Percentiles rank a stretch among this genome's conserved stretches.
These are phyloP conservation scores for Sarcophilus harrisii DNA, from an alignment of 2,797 vertebrate species.

Conservation along the genomic window DNA sequence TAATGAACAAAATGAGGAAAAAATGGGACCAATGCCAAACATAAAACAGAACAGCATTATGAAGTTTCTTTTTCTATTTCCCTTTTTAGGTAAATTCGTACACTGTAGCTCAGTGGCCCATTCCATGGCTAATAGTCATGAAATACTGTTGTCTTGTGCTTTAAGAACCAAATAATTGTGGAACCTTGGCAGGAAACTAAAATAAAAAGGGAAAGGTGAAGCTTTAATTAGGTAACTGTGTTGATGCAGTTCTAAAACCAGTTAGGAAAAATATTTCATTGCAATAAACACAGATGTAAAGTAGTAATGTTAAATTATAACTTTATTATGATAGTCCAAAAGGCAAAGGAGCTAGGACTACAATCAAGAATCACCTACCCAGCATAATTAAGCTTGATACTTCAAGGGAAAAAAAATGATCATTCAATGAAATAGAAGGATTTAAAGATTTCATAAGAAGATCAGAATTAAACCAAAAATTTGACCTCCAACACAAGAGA, in stretches of 20 bases:
- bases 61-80: slow-evolving; percentile 4
- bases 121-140: not conserved
- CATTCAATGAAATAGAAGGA: too few relatives aligned
- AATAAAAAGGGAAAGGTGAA: slow-evolving; percentile 30
- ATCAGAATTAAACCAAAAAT: too few relatives aligned
- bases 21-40: not conserved
- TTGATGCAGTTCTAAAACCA: slow-evolving; percentile 22
- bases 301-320: not conserved
- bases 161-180: slow-evolving; percentile 10
- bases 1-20: slow-evolving; percentile 32
- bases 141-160: slow-evolving; percentile 23
- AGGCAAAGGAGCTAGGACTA: too few relatives aligned
- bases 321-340: too few relatives aligned
- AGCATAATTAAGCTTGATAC: too few relatives aligned
- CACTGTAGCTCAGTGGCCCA: not conserved
- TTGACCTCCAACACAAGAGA: too few relatives aligned
- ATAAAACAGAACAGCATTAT: not conserved
- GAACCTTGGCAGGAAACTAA: not conserved
- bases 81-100: not conserved
- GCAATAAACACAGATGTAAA: slow-evolving; percentile 5
- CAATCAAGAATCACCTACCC: too few relatives aligned
- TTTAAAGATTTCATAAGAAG: too few relatives aligned
- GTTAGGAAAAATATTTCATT: slow-evolving; percentile 4
- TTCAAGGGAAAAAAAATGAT: not conserved
- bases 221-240: slow-evolving; percentile 21